Evolutionary conservation across 2,888 invertebrate genomes (phyloP), one percentile per base, ranked within the genome.

Genomic region (Sycophila texana): DNA sequence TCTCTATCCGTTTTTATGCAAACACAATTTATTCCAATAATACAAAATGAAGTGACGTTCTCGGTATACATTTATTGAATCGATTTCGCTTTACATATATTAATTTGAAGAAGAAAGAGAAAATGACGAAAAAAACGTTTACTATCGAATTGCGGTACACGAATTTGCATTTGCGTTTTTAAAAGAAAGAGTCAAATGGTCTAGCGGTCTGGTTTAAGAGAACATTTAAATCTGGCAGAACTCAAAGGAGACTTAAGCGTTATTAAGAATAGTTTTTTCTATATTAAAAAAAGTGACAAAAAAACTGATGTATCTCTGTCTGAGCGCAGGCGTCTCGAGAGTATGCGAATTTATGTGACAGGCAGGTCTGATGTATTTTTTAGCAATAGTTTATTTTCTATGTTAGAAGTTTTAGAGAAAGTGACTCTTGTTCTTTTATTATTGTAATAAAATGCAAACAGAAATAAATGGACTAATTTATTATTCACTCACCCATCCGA

Each of bases 361-460:
- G 65, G 67, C 77, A 68, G 53, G 30, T 77, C 66, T 66, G 53
- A 74, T 80, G 70, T 78, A 75, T 65, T 75, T 72, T 78, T 81
- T 65, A 81, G 75, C 68, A 75, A 81, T 77, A 67, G 80, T 74
- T 77, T 80, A 60, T 77, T 77, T 80, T 74, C 68, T 80, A 76
- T 73, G 72, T 81, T 78, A 74, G 67, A 74, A 30, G 16, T 63
- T 77, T 79, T 71, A 53, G 51, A 68, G 57, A 68, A 68, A 57
- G 58, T 57, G 67, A 72, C 26, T 81, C 76, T 79, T 76, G 81
- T 79, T 79, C 71, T 79, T 79, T 81, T 77, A 81, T 81, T 77
- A 79, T 79, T 79, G 79, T 79, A 81, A 81, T 81, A 81, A 79
- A 81, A 81, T 77, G 79, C 74, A 77, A 79, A 79, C 68, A 61